Percentiles rank a stretch among this genome's conserved stretches.
Evolutionary conservation across 2,888 invertebrate species (phyloP).

Genomic region (Drosophila affinis): DNA sequence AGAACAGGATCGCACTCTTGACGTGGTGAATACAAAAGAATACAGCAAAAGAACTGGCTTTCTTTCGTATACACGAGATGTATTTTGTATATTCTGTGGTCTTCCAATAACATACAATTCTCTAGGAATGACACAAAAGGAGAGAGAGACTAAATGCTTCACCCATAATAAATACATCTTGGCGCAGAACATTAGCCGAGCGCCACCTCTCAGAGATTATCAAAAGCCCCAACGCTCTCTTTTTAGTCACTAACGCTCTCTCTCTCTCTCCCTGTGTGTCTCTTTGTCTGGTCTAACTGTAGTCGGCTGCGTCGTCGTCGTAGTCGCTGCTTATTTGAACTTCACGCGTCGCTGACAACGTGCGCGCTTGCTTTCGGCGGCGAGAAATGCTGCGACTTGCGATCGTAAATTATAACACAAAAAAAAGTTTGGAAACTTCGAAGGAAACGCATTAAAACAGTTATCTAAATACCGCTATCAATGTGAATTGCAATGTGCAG

Average conservation of each 20-base stretch:
- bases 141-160: not conserved
- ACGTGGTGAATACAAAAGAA: no score
- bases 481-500: slow-evolving; percentile 2
- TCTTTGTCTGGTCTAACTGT: not conserved
- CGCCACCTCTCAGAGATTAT: not conserved
- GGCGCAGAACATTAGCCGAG: not conserved
- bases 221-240: not conserved
- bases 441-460: not conserved
- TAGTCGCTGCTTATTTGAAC: slow-evolving; percentile 58
- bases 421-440: not conserved
- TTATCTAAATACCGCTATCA: slow-evolving; percentile 7
- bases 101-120: no score
- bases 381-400: slow-evolving; percentile 9
- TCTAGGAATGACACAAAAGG: no score
- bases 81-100: not conserved
- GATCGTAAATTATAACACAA: slow-evolving; percentile 15
- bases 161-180: not conserved
- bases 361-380: slow-evolving; percentile 31
- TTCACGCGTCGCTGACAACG: slow-evolving; percentile 66
- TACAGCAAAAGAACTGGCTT: not conserved
- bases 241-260: not conserved
- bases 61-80: not conserved
- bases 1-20: no score
- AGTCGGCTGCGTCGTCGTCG: slow-evolving; percentile 22
- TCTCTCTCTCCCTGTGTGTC: not conserved